Percentiles rank a stretch among this genome's conserved stretches.
Conservation (phyloP, 2,113 vertebrate genomes). For the Cebus imitator region DNA sequence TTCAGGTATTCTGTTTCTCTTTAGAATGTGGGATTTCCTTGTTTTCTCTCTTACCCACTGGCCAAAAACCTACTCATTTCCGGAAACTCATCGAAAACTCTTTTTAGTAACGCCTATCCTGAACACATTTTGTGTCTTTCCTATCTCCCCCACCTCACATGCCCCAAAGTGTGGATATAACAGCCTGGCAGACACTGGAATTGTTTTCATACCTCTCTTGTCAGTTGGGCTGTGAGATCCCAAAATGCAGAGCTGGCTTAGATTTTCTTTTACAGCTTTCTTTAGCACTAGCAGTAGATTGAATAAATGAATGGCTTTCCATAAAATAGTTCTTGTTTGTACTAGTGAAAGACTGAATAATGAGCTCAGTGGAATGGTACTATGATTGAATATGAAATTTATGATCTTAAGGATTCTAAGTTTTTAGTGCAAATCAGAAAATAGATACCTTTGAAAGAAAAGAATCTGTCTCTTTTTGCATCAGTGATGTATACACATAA, state of each 20-base stretch:
- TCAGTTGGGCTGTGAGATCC: not conserved
- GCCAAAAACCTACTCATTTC: not conserved
- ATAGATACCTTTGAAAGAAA: conserved; percentile 25
- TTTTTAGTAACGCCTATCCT: not conserved
- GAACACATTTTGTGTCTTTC: not conserved
- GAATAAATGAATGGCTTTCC: conserved; percentile 43
- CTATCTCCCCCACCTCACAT: rapidly evolving
- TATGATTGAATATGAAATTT: conserved; percentile 47
- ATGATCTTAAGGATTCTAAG: conserved; percentile 6
- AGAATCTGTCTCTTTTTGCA: conserved; percentile 29
- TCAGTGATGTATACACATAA: not conserved
- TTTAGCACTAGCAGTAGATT: not conserved
- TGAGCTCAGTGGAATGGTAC: conserved; percentile 36
- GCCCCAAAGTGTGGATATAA: not conserved
- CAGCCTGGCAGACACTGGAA: not conserved
- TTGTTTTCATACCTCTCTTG: not conserved
- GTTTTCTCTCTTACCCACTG: not conserved
- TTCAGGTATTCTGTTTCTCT: not conserved
- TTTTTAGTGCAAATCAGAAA: conserved; percentile 54
- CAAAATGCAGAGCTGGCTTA: not conserved
- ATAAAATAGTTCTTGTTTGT: conserved; percentile 32
- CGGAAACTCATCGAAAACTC: not conserved
- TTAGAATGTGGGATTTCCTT: not conserved
- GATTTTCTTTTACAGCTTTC: conserved; percentile 24
- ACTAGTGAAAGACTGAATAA: conserved; percentile 39